Evolutionary conservation across 1,140 invertebrate genomes (phyloP).

Genomic region (Diorhabda sublineata): DNA sequence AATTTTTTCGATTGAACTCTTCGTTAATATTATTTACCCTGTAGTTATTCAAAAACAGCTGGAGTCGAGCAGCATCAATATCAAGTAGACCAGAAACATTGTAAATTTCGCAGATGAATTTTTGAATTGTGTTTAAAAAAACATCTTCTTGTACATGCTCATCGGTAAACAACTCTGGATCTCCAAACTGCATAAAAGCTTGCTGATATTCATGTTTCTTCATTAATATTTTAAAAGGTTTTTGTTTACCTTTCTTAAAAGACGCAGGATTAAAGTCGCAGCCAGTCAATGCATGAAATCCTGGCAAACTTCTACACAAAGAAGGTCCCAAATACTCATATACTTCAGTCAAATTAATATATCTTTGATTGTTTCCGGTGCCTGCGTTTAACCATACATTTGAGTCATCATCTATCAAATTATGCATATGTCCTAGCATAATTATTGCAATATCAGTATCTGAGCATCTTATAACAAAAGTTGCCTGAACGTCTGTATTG

Average conservation of each 20-base stretch:
- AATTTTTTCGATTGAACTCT: no score
- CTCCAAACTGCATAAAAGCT: constrained; percentile 26
- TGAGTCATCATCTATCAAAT: constrained; percentile 26
- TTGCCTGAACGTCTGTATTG: constrained; percentile 23
- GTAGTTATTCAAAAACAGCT: no score
- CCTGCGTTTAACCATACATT: constrained; percentile 21
- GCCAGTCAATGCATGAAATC: no score
- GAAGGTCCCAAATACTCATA: no score
- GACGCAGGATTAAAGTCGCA: no score
- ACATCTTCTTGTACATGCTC: constrained; percentile 18
- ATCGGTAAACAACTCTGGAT: constrained; percentile 21
- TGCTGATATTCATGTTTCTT: constrained; percentile 24
- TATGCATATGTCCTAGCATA: constrained; percentile 40
- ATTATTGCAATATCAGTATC: constrained; percentile 21
- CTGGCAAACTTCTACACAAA: no score
- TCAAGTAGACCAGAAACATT: no score
- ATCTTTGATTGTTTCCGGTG: no score
- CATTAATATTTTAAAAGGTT: constrained; percentile 22
- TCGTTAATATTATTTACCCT: no score
- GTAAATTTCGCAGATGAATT: constrained; percentile 22
- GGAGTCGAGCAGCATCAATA: no score
- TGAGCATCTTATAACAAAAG: constrained; percentile 28
- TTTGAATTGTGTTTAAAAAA: constrained; percentile 17
- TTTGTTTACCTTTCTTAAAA: constrained; percentile 20
- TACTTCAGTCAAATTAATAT: no score